A percentile compares a stretch with the other conserved stretches of the same genome.
Conservation (phyloP, 2,797 vertebrate genomes). For the Holocentrus rufus region DNA sequence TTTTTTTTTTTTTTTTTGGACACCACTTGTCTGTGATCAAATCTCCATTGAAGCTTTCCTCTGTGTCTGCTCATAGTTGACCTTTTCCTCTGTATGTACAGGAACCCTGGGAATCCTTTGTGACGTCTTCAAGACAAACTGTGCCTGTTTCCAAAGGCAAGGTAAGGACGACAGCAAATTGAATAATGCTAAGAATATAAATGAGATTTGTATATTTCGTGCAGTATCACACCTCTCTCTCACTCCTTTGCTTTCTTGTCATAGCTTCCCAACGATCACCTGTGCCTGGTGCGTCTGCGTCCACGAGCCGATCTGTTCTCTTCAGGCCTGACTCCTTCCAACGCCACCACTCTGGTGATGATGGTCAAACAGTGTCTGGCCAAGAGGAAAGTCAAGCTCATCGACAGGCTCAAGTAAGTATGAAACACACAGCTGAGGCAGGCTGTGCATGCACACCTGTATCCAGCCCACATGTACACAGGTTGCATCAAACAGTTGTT, state of each 20-base stretch:
- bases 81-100: constrained; percentile 62
- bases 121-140: constrained; percentile 67
- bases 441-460: neutral
- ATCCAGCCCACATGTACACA: neutral
- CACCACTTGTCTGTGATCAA: too few relatives aligned
- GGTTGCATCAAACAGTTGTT: constrained; percentile 2
- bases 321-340: constrained; percentile 81
- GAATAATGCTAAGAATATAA: neutral
- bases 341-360: constrained; percentile 84
- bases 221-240: neutral
- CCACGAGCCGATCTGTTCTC: constrained; percentile 88
- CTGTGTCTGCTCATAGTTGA: neutral
- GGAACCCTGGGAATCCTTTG: constrained; percentile 90
- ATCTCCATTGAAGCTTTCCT: too few relatives aligned
- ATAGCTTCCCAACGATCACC: constrained; percentile 80
- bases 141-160: constrained; percentile 42
- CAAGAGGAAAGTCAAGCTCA: constrained; percentile 83
- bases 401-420: constrained; percentile 89
- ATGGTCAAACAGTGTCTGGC: constrained; percentile 93
- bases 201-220: neutral
- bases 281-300: constrained; percentile 90
- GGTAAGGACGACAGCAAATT: constrained; percentile 76
- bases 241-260: neutral
- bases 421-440: neutral
- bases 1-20: neutral